Base-by-base conservation (phyloP, 2,888 invertebrate species). In the Maniola hyperantus region DNA sequence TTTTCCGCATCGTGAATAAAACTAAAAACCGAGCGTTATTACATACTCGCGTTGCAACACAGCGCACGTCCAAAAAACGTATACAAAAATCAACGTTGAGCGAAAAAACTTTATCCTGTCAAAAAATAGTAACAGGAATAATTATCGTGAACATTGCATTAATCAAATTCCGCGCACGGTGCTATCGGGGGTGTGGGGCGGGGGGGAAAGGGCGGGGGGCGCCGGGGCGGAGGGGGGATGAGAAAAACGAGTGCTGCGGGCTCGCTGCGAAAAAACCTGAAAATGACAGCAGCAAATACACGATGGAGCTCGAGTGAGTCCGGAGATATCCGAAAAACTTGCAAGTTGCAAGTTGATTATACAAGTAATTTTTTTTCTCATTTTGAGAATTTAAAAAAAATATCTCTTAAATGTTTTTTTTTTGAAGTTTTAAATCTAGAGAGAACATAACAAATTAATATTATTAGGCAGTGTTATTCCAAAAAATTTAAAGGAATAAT, bases 91-190 rank as follows among this genome's bases (percentile, higher is more conserved):
- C 78, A 74, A 77, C 80, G 79, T 73, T 75, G 74, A 77, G 75
- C 79, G 80, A 81, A 87, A 88, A 88, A 89, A 87, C 83, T 85
- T 85, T 84, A 83, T 79, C 81, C 87, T 88, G 89, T 90, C 91
- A 89, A 91, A 90, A 89, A 89, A 91, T 89, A 88, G 90, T 89
- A 88, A 88, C 90, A 85, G 84, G 91, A 91, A 91, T 92, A 91
- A 91, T 92, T 91, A 92, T 91, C 85, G 88, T 82, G 90, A 88
- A 89, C 91, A 92, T 91, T 91, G 91, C 91, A 92, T 92, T 92
- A 92, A 92, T 92, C 91, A 92, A 91, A 92, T 92, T 91, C 91
- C 87, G 88, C 84, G 88, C 90, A 88, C 87, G 86, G 88, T 73
- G 84, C 88, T 90, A 91, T 91, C 87, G 83, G 84, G 83, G 83